A percentile compares a stretch with the other conserved stretches of the same genome.
phyloP scores from a whole-genome alignment of 92 coral and sea anemone species.

The Hydrozoanthus gracilis region DNA sequence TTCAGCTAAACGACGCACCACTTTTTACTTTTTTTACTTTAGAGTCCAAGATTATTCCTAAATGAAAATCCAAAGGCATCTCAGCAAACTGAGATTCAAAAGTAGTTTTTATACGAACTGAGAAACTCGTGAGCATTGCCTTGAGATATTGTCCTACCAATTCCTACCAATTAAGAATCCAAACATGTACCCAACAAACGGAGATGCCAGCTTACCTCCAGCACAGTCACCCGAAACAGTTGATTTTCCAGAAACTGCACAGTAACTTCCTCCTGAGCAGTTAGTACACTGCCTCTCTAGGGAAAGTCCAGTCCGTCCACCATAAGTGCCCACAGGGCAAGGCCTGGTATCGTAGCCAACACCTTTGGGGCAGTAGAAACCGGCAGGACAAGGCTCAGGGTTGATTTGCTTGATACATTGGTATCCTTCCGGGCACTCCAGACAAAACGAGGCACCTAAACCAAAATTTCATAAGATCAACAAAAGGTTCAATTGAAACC shows the following conservation, averaged over 20 bases:
- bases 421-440: constrained; percentile 91
- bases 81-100: too few relatives aligned
- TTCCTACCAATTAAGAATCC: too few relatives aligned
- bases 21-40: too few relatives aligned
- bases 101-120: too few relatives aligned
- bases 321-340: constrained; percentile 96
- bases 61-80: too few relatives aligned
- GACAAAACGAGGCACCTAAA: constrained; percentile 85
- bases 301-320: constrained; percentile 80
- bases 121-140: too few relatives aligned
- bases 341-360: constrained; percentile 91
- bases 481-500: too few relatives aligned
- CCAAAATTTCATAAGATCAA: background rate
- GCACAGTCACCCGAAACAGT: constrained; percentile 85
- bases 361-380: constrained; percentile 87
- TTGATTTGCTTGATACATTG: constrained; percentile 81
- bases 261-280: constrained; percentile 89
- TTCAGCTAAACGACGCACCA: too few relatives aligned
- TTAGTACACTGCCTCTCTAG: constrained; percentile 75
- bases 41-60: too few relatives aligned
- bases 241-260: constrained; percentile 84
- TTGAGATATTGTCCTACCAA: too few relatives aligned
- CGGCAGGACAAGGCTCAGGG: constrained; percentile 98
- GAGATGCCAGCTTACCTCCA: constrained; percentile 64
- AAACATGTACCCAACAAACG: too few relatives aligned